Evolutionary conservation across 2,888 invertebrate species (phyloP).

Genomic region (Flexamia atlantica): DNA sequence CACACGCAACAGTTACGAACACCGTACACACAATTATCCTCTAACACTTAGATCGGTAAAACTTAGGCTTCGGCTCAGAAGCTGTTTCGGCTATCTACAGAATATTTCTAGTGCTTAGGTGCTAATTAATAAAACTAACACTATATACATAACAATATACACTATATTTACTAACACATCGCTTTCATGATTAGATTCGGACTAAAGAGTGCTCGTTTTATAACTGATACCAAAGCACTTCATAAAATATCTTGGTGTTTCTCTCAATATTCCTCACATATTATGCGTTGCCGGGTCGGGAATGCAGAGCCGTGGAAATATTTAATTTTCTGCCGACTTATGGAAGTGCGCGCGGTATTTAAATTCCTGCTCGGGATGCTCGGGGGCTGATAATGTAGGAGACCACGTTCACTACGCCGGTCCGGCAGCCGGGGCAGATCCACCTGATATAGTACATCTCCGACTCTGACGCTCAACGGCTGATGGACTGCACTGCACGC

Average conservation of each 20-base stretch:
- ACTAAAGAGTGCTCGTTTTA: background rate
- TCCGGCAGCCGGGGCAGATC: constrained; percentile 45
- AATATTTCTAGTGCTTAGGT: constrained; percentile 37
- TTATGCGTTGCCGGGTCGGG: constrained; percentile 33
- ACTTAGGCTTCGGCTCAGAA: constrained; percentile 44
- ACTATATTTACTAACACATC: constrained; percentile 45
- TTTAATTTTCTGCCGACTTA: constrained; percentile 56
- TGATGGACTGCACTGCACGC: constrained; percentile 27
- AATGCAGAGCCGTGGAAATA: constrained; percentile 48
- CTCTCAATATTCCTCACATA: constrained; percentile 55
- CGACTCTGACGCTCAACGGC: background rate
- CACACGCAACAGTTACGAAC: constrained; percentile 57
- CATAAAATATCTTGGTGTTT: constrained; percentile 58
- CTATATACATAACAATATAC: constrained; percentile 49
- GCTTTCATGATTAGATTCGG: background rate
- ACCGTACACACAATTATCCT: constrained; percentile 41
- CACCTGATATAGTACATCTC: constrained; percentile 44
- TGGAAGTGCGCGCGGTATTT: constrained; percentile 53
- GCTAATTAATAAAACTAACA: constrained; percentile 38
- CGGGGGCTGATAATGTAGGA: constrained; percentile 49
- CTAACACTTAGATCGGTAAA: constrained; percentile 54
- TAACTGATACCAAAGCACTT: background rate
- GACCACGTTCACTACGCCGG: constrained; percentile 49
- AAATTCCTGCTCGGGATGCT: constrained; percentile 53
- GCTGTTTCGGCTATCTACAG: constrained; percentile 46